Evolutionary conservation across 2,797 vertebrate genomes (phyloP).

Genomic region (Sebastes baramenuke): DNA sequence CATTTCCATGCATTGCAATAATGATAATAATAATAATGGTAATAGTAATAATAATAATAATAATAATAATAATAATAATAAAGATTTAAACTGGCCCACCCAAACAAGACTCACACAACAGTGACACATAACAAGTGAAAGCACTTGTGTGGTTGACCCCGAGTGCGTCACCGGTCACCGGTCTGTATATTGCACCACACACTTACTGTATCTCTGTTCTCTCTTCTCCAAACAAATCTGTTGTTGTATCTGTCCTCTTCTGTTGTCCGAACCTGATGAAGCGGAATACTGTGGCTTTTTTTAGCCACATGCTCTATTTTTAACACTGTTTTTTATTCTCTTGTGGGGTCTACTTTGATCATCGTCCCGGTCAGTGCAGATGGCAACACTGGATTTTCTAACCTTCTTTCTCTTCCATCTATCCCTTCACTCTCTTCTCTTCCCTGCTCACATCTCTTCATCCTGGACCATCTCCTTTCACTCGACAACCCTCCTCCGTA

Average conservation of each 20-base stretch:
- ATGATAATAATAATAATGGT: too few relatives aligned
- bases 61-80: neutral
- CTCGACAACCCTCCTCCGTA: neutral
- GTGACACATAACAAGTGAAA: neutral
- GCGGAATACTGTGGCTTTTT: conserved; percentile 12
- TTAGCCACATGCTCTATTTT: conserved; percentile 27
- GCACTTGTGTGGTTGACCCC: too few relatives aligned
- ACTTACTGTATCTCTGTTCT: neutral
- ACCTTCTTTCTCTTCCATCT: neutral
- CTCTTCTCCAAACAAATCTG: neutral
- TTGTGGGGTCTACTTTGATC: conserved; percentile 29
- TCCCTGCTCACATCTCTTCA: neutral
- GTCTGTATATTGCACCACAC: neutral
- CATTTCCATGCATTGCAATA: neutral
- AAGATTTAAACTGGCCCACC: neutral
- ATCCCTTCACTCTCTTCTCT: neutral
- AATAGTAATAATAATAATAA: too few relatives aligned
- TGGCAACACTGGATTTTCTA: conserved; percentile 35
- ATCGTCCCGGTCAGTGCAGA: conserved; percentile 17
- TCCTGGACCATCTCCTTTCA: neutral
- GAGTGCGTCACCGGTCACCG: neutral
- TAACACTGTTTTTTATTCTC: conserved; percentile 22
- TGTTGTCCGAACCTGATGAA: conserved; percentile 7
- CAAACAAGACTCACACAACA: neutral
- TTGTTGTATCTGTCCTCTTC: neutral